Evolutionary conservation across 2,797 vertebrate genomes (phyloP), one percentile per base, ranked within the genome.

Genomic region (Halcyon smyrnensis): DNA sequence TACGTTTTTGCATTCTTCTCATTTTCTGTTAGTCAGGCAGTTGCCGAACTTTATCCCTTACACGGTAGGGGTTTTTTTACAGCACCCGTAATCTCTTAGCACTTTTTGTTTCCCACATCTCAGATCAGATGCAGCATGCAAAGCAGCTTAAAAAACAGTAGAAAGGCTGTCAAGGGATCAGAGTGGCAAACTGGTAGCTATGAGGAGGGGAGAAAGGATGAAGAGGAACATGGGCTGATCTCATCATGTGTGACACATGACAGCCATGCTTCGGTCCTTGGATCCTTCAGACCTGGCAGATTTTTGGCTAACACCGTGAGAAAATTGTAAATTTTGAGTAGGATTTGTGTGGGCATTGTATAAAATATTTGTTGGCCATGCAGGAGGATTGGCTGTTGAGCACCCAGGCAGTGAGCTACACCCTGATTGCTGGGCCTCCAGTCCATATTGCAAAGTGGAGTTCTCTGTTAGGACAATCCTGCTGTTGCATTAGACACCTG

Each of bases 251-350:
- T 54, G 64, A 46, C 18, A 7, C 48, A 36, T 48, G 43, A 46
- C 46, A 88, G 34, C n/a, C 17, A 21, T 19, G 24, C 48, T 67
- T 71, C 1, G 5, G 48, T 69, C 59, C 50, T 83, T 76, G 45
- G 10, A 12, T 60, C 53, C 53, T 85, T 84, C 50, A 62, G 63
- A 65, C 27, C 43, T 89, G 62, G 27, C 76, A 84, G 51, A 41
- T 86, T 93, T 95, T 88, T 92, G 63, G 45, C 76, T 67, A 76
- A 43, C 27, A 23, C 46, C 80, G 28, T 81, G 79, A 88, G 84
- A 88, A 56, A 65, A 69, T 36, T 54, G 23, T 63, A 51, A 51
- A 39, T n/a, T 39, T 24, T 69, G 57, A 87, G 69, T 63, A 70
- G 50, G 27, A 43, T 88, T 90, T 75, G 21, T 53, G 62, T 32